Base-by-base conservation (phyloP, 1,140 invertebrate species). In the Telenomus remus region DNA sequence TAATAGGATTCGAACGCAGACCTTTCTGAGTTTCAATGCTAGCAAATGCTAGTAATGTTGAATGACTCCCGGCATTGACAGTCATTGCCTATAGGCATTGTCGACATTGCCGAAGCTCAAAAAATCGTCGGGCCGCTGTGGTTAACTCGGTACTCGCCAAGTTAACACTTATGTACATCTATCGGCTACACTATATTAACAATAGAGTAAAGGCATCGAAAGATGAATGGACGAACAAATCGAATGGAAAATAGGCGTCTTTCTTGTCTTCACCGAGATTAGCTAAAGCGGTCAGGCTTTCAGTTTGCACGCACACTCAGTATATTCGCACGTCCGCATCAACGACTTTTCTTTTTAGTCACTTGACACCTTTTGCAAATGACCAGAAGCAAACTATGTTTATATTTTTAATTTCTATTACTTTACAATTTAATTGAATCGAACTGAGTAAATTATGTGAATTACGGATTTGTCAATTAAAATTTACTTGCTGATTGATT, bases 141-240 rank as follows among this genome's bases (percentile, higher is more conserved):
- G 60, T 65, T 64, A 69, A 76, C 63, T 70, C 69, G 37, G 69
- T 79, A 79, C 69, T 69, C 76, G 73, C 69, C 69, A 71, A 66
- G 64, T 73, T 76, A 72, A 76, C 59, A 76, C 60, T 70, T 69
- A 75, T 75, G 63, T 66, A 76, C 69, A 71, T 76, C 73, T 76
- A 73, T 79, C 65, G 73, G 48, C 39, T 61, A 37, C 19, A 51
- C 61, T 69, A 79, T n/a, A n/a, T 76, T 76, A 79, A 79, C 78
- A 74, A 79, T 73, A 47, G 65, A 76, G 65, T 74, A 70, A n/a
- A n/a, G 64, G 69, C 60, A 63, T 42, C 44, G 69, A 56, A 57
- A 73, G 73, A 79, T 79, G 78, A 79, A 79, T 79, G 77, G 73
- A 79, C 63, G 64, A 76, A 79, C 73, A 73, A 79, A 79, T 79